Base-by-base conservation (phyloP, 2,797 vertebrate species). In the Sternotherus odoratus region DNA sequence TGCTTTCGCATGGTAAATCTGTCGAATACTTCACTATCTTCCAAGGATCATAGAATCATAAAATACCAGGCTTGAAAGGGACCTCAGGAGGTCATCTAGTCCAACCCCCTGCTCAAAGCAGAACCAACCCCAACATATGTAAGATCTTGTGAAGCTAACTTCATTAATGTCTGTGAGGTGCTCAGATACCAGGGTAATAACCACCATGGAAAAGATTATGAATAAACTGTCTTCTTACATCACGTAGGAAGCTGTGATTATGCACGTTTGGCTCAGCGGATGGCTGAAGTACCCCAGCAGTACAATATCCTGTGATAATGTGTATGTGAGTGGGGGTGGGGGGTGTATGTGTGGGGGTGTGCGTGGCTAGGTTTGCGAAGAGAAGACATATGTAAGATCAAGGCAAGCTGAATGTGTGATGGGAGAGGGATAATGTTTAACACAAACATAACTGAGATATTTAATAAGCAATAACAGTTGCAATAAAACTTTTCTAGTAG, bases 401-500 rank as follows among this genome's bases (percentile, higher is more conserved):
- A 75, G 26, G 43, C 43, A 17, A 4, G 51, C 82, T 26, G 24
- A 89, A 33, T 56, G 8, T 1, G 21, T 0, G 1, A 85, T 51
- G 48, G 87, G 79, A 39, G 1, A 3, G 1, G 17, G 69, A 53
- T 74, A 77, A 46, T 30, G 12, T 57, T 1, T 13, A 51, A 77
- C 87, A 87, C 0, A 1, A 83, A 1, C 2, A 48, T 75, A 26
- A 75, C 82, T 1, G 24, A 88, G 57, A 12, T 95, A 96, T 96
- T 96, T 95, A 96, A 93, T 6, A 39, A 77, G 21, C 19, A 12
- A 5, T 3, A 36, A 33, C 5, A 0, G 0, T 1, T 9, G 13
- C n/a, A 96, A 92, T 96, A 97, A 97, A 96, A 33, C 43, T 43
- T 1, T 92, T 81, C 54, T 83, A 95, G 50, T 78, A 66, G 80